Conservation (phyloP, 2,113 vertebrate species). For the Chlorodrepanis virens region DNA sequence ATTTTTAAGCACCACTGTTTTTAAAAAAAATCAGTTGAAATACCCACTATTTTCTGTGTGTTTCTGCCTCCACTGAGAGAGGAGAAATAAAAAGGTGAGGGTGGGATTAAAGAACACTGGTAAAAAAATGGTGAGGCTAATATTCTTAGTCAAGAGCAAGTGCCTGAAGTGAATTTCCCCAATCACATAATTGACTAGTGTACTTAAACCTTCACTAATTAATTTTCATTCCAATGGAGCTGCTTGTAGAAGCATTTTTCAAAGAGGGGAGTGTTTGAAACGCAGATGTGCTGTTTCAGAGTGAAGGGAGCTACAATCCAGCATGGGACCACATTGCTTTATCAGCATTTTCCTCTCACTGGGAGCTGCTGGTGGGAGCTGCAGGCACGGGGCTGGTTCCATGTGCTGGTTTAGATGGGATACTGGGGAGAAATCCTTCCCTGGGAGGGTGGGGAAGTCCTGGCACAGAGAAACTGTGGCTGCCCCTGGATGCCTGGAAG, state of each 20-base stretch:
- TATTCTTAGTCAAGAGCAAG: neutral
- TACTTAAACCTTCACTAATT: neutral
- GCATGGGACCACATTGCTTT: fast-evolving
- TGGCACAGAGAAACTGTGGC: neutral
- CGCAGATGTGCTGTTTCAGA: neutral
- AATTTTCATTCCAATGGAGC: neutral
- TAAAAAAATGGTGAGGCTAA: neutral
- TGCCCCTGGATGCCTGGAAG: neutral
- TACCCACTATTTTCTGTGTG: neutral
- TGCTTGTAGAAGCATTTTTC: neutral
- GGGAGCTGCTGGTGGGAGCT: neutral
- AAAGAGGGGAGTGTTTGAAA: neutral
- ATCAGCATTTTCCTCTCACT: fast-evolving
- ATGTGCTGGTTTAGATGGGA: neutral
- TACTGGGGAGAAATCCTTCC: neutral
- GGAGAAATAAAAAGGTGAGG: neutral
- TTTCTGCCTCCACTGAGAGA: neutral
- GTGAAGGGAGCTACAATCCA: too few relatives aligned
- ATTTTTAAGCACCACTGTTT: neutral
- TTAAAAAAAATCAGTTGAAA: neutral
- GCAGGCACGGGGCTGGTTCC: neutral
- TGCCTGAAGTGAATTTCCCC: neutral
- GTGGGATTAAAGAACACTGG: neutral
- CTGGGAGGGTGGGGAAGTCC: neutral
- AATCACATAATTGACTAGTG: neutral